A percentile compares a stretch with the other conserved stretches of the same genome.
These are phyloP conservation scores for Gryllus bimaculatus DNA, from an alignment of 1,140 invertebrate species.

Conservation along the genomic window DNA sequence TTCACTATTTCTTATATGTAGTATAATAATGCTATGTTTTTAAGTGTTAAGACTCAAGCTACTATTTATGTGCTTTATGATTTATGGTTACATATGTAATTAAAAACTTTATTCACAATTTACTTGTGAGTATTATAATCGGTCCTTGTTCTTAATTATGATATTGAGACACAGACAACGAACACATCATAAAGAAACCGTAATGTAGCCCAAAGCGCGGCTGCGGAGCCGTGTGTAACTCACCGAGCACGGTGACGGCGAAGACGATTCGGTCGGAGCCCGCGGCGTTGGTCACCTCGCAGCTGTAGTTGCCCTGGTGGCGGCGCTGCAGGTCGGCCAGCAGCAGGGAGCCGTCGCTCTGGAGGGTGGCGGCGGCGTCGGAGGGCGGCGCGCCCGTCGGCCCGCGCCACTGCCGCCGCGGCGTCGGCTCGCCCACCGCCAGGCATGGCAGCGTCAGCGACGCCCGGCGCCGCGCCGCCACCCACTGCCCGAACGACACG, in stretches of 20 bases:
- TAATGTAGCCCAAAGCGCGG: too few species aligned
- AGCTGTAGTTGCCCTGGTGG: slow-evolving; percentile 29
- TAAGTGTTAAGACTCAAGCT: too few species aligned
- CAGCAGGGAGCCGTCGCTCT: slow-evolving; percentile 23
- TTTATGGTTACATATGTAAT: too few species aligned
- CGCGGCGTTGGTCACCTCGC: slow-evolving; percentile 26
- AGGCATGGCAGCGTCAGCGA: slow-evolving; percentile 35
- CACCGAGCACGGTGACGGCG: slow-evolving; percentile 39
- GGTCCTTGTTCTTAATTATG: too few species aligned
- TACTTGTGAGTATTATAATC: too few species aligned
- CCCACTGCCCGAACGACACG: slow-evolving; percentile 28
- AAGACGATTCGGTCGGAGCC: slow-evolving; percentile 37
- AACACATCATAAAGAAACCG: too few species aligned
- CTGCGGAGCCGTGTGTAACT: neutral
- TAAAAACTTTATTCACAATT: too few species aligned
- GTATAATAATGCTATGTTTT: too few species aligned
- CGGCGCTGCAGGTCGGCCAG: slow-evolving; percentile 24
- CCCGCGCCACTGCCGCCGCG: slow-evolving; percentile 33
- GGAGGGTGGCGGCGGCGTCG: slow-evolving; percentile 24
- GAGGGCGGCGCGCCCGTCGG: slow-evolving; percentile 21
- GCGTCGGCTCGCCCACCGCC: slow-evolving; percentile 34
- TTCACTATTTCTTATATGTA: too few species aligned
- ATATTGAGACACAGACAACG: too few species aligned
- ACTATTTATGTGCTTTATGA: too few species aligned
- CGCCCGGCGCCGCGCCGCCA: slow-evolving; percentile 28